Evolutionary conservation across 2,888 invertebrate genomes (phyloP), one percentile per base, ranked within the genome.

Genomic region (Noctua fimbriata): DNA sequence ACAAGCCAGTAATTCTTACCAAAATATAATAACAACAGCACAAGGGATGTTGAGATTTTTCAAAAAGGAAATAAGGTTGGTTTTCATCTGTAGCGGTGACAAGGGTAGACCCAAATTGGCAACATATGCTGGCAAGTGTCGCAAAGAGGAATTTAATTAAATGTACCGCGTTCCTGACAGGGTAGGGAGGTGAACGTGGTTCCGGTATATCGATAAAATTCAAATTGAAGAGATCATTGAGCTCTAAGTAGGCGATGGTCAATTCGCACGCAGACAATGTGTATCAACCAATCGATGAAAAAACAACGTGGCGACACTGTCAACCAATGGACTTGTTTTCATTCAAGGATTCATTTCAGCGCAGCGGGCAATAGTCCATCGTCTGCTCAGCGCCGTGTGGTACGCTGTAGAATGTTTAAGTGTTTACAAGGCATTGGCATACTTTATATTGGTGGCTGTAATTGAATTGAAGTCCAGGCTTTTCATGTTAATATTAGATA

Each of bases 61-160:
- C 0, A 0, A 0, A 0, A 10, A 41, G 4, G 0, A 0, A 0
- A 32, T 88, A 91, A 76, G 81, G 89, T 80, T 79, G 69, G 58
- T 79, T 88, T 89, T 90, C 18, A 18, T 24, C 52, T 79, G 73
- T 21, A 1, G 16, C 2, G 32, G 55, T 16, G 18, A 47, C 69
- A 66, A 78, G 83, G 83, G 87, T 84, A 81, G 86, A 83, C 85
- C 84, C 81, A 90, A 93, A 95, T 95, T 96, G 94, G 96, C 94
- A 95, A 95, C 97, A 96, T 96, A 97, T 96, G 97, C 93, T 94
- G 89, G 90, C 80, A 93, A 96, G 95, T 95, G 95, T 94, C 92
- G 94, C 92, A 89, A 83, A 86, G 91, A 93, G 95, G 97, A 97
- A 97, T 97, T 97, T 97, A 97, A 97, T 97, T 97, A 97, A 97